phyloP scores from a whole-genome alignment of 2,888 invertebrate species.

The Pseudococcus jackbeardsleyi region DNA sequence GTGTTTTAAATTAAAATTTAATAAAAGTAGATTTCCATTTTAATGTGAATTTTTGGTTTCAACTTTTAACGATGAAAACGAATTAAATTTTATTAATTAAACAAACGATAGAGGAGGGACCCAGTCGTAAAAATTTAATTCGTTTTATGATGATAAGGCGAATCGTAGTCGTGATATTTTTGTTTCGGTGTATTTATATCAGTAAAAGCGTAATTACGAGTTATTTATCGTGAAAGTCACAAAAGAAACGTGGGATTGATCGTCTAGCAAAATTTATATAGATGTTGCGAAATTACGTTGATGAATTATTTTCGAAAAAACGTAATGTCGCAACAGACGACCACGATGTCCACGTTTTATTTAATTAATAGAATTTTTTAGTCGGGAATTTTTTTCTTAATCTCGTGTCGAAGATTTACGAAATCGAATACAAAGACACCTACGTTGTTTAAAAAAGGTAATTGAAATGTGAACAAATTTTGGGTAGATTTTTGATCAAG shows the following conservation, averaged over 20 bases:
- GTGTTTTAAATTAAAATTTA: background rate
- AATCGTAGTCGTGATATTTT: background rate
- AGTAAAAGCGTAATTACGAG: background rate
- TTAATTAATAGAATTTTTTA: no score
- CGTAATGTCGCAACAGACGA: no score
- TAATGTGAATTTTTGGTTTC: background rate
- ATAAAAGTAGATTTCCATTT: background rate
- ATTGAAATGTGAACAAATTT: no score
- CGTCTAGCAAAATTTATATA: background rate
- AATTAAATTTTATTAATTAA: background rate
- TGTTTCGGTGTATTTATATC: background rate
- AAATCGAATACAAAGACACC: no score
- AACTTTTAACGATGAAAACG: background rate
- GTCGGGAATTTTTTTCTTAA: no score
- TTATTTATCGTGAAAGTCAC: background rate
- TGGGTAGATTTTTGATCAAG: no score
- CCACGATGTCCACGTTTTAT: no score
- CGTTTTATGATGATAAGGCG: background rate
- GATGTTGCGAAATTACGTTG: background rate
- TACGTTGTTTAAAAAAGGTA: no score
- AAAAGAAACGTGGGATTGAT: background rate
- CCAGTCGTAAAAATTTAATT: background rate
- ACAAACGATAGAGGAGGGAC: background rate
- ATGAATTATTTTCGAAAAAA: background rate
- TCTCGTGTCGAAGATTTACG: no score